phyloP scores from a whole-genome alignment of 2,797 vertebrate genomes.

The Notolabrus celidotus region DNA sequence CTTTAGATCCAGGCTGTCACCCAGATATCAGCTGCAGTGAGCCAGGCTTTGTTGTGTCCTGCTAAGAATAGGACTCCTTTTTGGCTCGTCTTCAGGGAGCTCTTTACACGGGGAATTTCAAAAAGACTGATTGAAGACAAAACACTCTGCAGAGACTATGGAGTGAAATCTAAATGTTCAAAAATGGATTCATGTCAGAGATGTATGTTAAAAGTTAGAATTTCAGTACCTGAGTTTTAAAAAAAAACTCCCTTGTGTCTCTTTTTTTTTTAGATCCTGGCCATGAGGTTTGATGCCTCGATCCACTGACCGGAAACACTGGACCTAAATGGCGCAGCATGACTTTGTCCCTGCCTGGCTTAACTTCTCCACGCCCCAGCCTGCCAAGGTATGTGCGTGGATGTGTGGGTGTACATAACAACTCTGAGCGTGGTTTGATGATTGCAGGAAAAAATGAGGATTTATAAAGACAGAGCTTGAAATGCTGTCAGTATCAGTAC shows the following conservation, averaged over 20 bases:
- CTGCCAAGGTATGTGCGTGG: slow-evolving; percentile 91
- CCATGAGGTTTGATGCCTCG: slow-evolving; percentile 99
- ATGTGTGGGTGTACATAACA: not conserved
- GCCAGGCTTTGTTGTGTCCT: slow-evolving; percentile 60
- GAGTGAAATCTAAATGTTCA: slow-evolving; percentile 1
- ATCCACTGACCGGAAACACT: slow-evolving; percentile 99
- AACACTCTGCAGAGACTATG: slow-evolving; percentile 23
- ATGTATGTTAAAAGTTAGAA: not conserved
- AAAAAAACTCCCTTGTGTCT: not conserved
- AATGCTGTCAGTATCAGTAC: not conserved
- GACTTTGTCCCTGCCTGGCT: slow-evolving; percentile 99
- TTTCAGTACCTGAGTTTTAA: not conserved
- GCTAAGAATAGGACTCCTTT: slow-evolving; percentile 58
- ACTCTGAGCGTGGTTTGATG: not conserved
- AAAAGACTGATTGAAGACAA: slow-evolving; percentile 32
- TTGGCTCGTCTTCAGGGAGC: slow-evolving; percentile 39
- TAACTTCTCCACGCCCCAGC: slow-evolving; percentile 99
- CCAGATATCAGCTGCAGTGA: slow-evolving; percentile 45
- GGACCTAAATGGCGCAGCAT: slow-evolving; percentile 99
- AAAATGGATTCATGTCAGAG: slow-evolving; percentile 3
- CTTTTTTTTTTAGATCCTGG: slow-evolving; percentile 89
- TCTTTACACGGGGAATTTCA: slow-evolving; percentile 27
- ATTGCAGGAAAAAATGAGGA: not conserved
- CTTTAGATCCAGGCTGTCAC: slow-evolving; percentile 44
- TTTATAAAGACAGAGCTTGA: slow-evolving; percentile 4